Conservation (phyloP, 2,113 vertebrate species). For the Corythaeola cristata region DNA sequence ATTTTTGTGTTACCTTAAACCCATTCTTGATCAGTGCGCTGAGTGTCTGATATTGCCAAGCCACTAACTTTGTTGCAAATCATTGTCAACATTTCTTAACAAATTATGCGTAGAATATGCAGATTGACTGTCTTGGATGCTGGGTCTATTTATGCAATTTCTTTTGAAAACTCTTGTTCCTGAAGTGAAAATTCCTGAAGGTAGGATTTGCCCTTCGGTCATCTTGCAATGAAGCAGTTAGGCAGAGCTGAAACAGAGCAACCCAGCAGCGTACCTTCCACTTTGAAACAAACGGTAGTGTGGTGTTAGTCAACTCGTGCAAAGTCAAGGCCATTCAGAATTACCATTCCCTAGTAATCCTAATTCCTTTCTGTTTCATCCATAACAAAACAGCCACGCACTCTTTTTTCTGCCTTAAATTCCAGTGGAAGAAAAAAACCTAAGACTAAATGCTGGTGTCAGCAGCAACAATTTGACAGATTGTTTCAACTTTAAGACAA, state of each 20-base stretch:
- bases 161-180: neutral
- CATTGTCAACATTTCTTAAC: neutral
- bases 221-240: neutral
- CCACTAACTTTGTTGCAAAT: neutral
- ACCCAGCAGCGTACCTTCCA: neutral
- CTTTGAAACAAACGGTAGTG: neutral
- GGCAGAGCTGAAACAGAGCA: neutral
- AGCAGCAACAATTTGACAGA: neutral
- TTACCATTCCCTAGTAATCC: neutral
- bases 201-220: neutral
- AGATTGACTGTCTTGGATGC: neutral
- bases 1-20: neutral
- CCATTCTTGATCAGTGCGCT: neutral
- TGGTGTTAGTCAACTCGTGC: neutral
- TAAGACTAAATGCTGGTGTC: neutral
- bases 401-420: neutral
- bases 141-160: neutral
- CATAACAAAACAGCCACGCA: rapidly evolving
- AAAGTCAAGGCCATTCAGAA: neutral
- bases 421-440: neutral
- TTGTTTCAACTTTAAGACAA: neutral
- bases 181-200: neutral
- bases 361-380: neutral
- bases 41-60: neutral
- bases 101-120: neutral